Base-by-base conservation (phyloP, 2,888 invertebrate genomes). In the Macrosiphum euphorbiae region DNA sequence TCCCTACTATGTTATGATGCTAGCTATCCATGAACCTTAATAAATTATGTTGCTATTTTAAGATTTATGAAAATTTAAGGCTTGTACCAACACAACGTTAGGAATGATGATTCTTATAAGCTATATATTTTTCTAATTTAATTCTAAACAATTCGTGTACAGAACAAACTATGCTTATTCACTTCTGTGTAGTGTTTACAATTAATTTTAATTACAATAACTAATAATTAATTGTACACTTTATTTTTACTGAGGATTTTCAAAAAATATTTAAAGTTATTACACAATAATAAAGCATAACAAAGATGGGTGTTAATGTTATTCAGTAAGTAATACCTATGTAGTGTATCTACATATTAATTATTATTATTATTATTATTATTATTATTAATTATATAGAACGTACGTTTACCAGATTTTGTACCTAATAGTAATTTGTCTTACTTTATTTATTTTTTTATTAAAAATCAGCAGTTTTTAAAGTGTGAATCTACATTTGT, bases 41-140 rank as follows among this genome's bases (percentile, higher is more conserved):
- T 90, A 84, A 90, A 84, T 84, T 84, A 90, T 24, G 78, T 78
- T n/a, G 78, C 61, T 84, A 90, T 90, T 90, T 90, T 90, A 90
- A 90, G 78, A 90, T 90, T 78, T 78, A 78, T 90, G 90, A 90
- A 90, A 90, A 84, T 90, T 84, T 90, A 90, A 90, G 78, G 78
- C 78, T 90, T 90, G 90, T 78, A 84, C 90, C 90, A 90, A 90
- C 90, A 35, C 90, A 90, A 90, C 78, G 90, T 52, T 52, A 28
- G 52, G 7, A 89, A 89, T 61, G 44, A 61, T 88, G 35, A 88
- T 61, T 61, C 55, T 89, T 44, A 55, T 44, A 58, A 85, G 26
- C 35, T 35, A 78, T 78, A 35, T 24, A 35, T 78, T 78, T 67
- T 78, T 78, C 20, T 78, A 35, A 78, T 20, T 35, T 78, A 67